Conservation (phyloP, 2,113 vertebrate genomes). For the Phalacrocorax carbo region DNA sequence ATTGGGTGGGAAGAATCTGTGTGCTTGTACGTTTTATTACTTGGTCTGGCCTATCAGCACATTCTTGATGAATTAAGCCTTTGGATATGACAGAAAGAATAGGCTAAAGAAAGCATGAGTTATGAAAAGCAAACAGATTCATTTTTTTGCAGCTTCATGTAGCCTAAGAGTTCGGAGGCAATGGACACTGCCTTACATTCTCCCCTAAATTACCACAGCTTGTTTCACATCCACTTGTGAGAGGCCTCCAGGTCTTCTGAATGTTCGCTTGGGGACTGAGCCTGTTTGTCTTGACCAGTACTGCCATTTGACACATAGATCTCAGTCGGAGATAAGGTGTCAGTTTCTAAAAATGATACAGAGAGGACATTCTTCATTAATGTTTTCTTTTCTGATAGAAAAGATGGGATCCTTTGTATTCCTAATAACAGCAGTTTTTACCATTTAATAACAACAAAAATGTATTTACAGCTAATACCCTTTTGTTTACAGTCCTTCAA, state of each 20-base stretch:
- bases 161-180: neutral
- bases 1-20: conserved; percentile 77
- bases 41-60: conserved; percentile 73
- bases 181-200: neutral
- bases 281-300: neutral
- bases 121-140: conserved; percentile 46
- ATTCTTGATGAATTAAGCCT: conserved; percentile 72
- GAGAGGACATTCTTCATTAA: neutral
- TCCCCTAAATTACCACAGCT: neutral
- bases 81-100: conserved; percentile 23
- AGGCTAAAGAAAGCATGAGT: conserved; percentile 47
- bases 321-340: neutral
- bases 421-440: neutral
- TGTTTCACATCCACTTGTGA: neutral
- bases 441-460: neutral
- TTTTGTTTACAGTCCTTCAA: neutral
- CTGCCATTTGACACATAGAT: neutral
- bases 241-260: neutral
- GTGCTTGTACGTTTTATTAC: conserved; percentile 73
- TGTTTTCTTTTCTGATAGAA: neutral
- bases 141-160: conserved; percentile 4
- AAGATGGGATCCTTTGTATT: neutral
- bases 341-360: neutral
- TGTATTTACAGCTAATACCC: neutral
- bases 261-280: neutral